Percentiles rank a stretch among this genome's conserved stretches.
Conservation (phyloP, 2,888 invertebrate genomes). For the Eupithecia vulgata region DNA sequence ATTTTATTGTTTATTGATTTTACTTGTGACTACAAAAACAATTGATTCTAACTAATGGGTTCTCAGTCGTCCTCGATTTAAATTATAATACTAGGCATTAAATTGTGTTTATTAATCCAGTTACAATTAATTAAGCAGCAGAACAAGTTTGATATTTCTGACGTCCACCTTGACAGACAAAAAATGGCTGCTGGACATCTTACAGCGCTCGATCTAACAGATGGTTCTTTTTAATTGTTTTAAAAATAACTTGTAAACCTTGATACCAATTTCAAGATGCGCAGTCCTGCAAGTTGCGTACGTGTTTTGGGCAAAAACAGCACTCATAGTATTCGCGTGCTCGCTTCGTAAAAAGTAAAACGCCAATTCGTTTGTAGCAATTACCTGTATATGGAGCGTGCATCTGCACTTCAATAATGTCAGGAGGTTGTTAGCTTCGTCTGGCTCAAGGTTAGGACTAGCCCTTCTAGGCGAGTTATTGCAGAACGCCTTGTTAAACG, state of each 20-base stretch:
- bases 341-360: conserved; percentile 42
- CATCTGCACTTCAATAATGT: conserved; percentile 43
- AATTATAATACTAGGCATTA: not conserved
- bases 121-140: conserved; percentile 16
- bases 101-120: conserved; percentile 17
- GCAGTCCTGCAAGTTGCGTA: conserved; percentile 34
- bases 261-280: conserved; percentile 49
- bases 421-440: conserved; percentile 39
- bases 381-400: conserved; percentile 41
- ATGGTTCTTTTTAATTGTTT: conserved; percentile 37
- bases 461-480: conserved; percentile 23
- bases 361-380: conserved; percentile 50
- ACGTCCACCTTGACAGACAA: conserved; percentile 10
- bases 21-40: conserved; percentile 19
- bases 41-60: conserved; percentile 28
- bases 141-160: conserved; percentile 10
- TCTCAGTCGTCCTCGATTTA: conserved; percentile 27
- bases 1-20: conserved; percentile 26
- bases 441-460: conserved; percentile 31
- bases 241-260: conserved; percentile 43
- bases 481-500: not conserved
- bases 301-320: conserved; percentile 48
- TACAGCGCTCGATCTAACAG: conserved; percentile 33
- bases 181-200: conserved; percentile 23
- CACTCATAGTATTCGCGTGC: conserved; percentile 45